Evolutionary conservation across 2,113 vertebrate species (phyloP).

Genomic region (Spea bombifrons): DNA sequence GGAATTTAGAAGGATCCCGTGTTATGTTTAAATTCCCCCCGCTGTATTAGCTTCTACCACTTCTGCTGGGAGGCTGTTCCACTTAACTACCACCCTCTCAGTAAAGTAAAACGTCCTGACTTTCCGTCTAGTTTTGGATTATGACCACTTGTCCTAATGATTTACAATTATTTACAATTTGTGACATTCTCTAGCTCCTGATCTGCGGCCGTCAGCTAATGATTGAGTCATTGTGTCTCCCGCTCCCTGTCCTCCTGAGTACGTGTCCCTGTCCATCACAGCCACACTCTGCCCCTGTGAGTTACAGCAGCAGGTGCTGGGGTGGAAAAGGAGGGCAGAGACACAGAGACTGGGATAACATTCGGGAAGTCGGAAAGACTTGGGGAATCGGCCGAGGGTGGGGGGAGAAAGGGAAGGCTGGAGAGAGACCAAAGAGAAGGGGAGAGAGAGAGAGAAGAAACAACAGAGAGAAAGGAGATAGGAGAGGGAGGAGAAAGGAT

Average conservation of each 20-base stretch:
- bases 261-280: background rate
- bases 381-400: background rate
- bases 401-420: background rate
- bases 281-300: constrained; percentile 10
- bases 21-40: no score
- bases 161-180: no score
- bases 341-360: constrained; percentile 44
- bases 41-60: no score
- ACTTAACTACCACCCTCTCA: no score
- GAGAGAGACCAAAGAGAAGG: constrained; percentile 43
- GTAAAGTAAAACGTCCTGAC: no score
- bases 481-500: background rate
- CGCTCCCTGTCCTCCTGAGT: background rate
- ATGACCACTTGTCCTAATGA: no score
- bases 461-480: background rate
- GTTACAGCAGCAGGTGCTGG: constrained; percentile 40
- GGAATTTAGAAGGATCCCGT: no score
- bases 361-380: constrained; percentile 38
- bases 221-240: no score
- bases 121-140: no score
- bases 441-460: constrained; percentile 46
- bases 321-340: constrained; percentile 31
- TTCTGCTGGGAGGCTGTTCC: no score
- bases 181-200: no score
- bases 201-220: no score